Conservation (phyloP, 2,113 vertebrate genomes). For the Antennarius striatus region DNA sequence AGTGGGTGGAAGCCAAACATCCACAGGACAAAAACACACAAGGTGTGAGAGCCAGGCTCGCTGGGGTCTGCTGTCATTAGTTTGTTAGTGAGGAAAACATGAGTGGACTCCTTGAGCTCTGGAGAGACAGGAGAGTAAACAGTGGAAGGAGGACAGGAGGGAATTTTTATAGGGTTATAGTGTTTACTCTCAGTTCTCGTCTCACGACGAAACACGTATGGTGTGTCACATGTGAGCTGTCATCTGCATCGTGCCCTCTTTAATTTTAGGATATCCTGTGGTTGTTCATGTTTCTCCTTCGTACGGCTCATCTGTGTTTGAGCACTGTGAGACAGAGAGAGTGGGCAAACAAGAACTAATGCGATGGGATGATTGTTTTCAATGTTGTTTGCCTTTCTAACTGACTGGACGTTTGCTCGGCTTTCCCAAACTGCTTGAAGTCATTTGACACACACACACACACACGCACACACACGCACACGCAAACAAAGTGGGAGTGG, state of each 20-base stretch:
- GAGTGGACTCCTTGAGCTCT: background rate
- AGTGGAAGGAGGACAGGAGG: background rate
- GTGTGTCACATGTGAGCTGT: constrained; percentile 29
- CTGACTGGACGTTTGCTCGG: too few relatives aligned
- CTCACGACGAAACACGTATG: constrained; percentile 37
- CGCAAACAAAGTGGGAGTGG: too few relatives aligned
- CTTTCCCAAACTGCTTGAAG: background rate
- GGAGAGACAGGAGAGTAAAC: background rate
- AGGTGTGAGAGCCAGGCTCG: background rate
- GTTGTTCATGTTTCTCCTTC: background rate
- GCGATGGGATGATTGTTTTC: too few relatives aligned
- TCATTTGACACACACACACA: too few relatives aligned
- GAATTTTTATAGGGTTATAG: background rate
- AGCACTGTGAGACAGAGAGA: background rate
- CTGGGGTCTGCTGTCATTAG: constrained; percentile 26
- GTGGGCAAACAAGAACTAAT: background rate
- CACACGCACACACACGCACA: too few relatives aligned
- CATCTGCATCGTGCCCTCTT: constrained; percentile 14
- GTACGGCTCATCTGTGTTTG: constrained; percentile 4
- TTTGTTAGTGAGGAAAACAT: background rate
- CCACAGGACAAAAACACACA: constrained; percentile 7
- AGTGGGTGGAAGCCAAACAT: constrained; percentile 35
- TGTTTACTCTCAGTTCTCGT: constrained; percentile 10
- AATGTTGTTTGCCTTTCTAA: too few relatives aligned
- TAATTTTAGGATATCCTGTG: constrained; percentile 39